Evolutionary conservation across 64 coral and sea anemone species (phyloP).

Genomic region (Pocillopora verrucosa): DNA sequence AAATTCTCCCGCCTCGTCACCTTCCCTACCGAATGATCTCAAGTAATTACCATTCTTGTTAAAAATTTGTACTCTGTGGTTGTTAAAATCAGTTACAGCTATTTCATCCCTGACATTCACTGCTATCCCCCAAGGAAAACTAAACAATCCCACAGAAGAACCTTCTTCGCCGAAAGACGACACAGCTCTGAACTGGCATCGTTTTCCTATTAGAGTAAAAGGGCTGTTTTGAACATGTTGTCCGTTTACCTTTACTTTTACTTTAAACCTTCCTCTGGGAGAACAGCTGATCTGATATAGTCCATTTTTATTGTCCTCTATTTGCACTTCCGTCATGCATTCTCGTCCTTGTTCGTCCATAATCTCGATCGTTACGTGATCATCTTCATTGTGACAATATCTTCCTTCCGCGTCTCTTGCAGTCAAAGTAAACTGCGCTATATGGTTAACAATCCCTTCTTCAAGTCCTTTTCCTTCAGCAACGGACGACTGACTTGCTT

Average conservation of each 20-base stretch:
- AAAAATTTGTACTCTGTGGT: not conserved
- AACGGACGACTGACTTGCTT: not conserved
- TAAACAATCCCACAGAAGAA: not conserved
- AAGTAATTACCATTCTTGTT: not conserved
- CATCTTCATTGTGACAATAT: not conserved
- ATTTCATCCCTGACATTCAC: not conserved
- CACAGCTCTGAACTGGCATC: not conserved
- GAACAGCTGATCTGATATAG: slow-evolving; percentile 20
- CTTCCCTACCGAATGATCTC: not conserved
- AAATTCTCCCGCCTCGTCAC: too few relatives aligned
- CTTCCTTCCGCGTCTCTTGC: not conserved
- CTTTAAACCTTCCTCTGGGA: slow-evolving; percentile 4
- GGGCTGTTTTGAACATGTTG: slow-evolving; percentile 23
- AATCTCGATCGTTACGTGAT: not conserved
- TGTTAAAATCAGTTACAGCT: not conserved
- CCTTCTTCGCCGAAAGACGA: not conserved
- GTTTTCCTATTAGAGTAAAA: slow-evolving; percentile 29
- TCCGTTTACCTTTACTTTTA: slow-evolving; percentile 10
- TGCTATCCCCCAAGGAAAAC: not conserved
- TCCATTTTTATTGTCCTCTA: slow-evolving; percentile 38
- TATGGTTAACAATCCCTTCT: not conserved
- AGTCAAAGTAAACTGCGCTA: not conserved
- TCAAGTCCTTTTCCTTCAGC: not conserved
- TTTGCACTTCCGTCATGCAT: not conserved
- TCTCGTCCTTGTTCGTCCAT: not conserved